Evolutionary conservation across 2,888 invertebrate genomes (phyloP), one percentile per base, ranked within the genome.

Genomic region (Ochropleura plecta): DNA sequence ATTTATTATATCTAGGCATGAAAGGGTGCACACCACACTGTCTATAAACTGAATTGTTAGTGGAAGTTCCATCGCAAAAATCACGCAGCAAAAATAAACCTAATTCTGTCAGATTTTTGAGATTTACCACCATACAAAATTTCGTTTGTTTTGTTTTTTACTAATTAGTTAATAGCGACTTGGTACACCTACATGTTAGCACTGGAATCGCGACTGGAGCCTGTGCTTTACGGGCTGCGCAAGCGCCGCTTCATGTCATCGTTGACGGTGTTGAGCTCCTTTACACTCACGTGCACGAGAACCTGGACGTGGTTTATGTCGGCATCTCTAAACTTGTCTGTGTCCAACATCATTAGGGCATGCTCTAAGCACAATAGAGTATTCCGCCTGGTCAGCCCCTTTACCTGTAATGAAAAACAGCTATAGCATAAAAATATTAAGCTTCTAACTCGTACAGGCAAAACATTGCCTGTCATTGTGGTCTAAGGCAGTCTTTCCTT

Each of bases 351-450:
- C 0, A 84, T 83, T 0, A 91, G 65, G 0, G 92, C 92, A 72
- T 94, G 93, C 46, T 86, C 83, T 8, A 92, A 80, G 73, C 94
- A 94, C 16, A 92, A 49, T 0, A 87, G 70, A 0, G 87, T 83
- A 7, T 84, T 84, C 30, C 81, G 85, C 0, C 78, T 82, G 0
- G 85, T 85, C 0, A 92, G 53, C 0, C 91, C 91, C 0, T 72
- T 79, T 65, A 93, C 91, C 92, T 92, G 82, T 62, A 12, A 1
- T 9, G 14, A 48, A 69, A 68, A n/a, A 49, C 30, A 51, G 9
- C 12, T 59, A 10, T 64, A 51, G 14, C 5, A 48, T 59, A 2
- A 55, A 49, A 18, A 20, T 42, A 46, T 46, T 46, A 46, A 12
- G 10, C 10, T 46, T 46, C 10, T 10, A 46, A 12, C 10, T 10